phyloP scores from a whole-genome alignment of 1,140 invertebrate species.

The Adelges cooleyi region DNA sequence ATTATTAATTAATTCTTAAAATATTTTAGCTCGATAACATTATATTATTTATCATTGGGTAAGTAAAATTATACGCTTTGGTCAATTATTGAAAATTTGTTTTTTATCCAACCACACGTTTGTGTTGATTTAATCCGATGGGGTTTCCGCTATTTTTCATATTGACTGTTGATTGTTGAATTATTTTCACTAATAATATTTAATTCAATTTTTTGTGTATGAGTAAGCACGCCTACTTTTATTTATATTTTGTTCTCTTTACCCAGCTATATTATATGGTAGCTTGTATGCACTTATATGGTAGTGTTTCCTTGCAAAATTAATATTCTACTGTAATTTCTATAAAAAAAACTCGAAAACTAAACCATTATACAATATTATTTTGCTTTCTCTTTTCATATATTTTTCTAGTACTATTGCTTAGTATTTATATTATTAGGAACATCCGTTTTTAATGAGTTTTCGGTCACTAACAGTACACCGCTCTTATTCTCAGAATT shows the following conservation, averaged over 20 bases:
- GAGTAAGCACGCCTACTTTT: neutral
- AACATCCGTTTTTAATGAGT: too few relatives aligned
- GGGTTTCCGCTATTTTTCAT: neutral
- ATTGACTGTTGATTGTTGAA: neutral
- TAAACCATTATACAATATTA: neutral
- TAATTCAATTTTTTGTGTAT: neutral
- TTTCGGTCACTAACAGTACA: too few relatives aligned
- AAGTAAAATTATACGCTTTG: too few relatives aligned
- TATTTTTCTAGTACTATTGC: too few relatives aligned
- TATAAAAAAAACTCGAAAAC: neutral
- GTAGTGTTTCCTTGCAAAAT: neutral
- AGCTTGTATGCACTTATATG: conserved; percentile 10
- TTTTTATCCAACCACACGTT: too few relatives aligned
- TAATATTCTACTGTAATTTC: neutral
- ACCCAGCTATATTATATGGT: neutral
- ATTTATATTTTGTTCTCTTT: neutral
- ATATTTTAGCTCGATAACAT: too few relatives aligned
- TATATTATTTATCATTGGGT: too few relatives aligned
- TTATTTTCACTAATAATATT: neutral
- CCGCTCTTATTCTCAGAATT: too few relatives aligned
- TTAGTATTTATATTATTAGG: neutral
- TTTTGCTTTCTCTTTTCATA: neutral
- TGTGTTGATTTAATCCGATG: neutral
- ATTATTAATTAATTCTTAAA: too few relatives aligned
- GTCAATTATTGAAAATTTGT: too few relatives aligned